These are phyloP conservation scores for Oryzias javanicus DNA, from an alignment of 2,113 vertebrate species.

Conservation along the genomic window DNA sequence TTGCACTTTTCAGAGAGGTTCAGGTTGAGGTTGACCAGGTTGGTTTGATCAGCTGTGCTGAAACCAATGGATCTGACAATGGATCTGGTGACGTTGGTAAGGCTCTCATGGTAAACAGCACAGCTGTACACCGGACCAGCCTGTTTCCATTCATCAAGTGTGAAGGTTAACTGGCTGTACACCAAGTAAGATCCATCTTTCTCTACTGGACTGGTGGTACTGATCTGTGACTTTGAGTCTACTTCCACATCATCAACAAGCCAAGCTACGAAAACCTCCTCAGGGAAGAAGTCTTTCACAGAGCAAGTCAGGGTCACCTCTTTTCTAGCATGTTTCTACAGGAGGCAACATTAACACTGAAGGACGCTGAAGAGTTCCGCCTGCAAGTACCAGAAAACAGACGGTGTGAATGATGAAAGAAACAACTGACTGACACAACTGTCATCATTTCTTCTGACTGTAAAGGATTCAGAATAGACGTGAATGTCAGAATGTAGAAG, in stretches of 20 bases:
- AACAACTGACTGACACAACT: too few species aligned
- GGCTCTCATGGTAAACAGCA: slow-evolving; percentile 68
- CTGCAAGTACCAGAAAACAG: slow-evolving; percentile 67
- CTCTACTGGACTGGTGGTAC: slow-evolving; percentile 52
- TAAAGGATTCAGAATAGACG: too few species aligned
- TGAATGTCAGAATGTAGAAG: neutral
- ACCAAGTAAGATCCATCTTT: slow-evolving; percentile 41
- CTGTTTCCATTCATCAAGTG: slow-evolving; percentile 25
- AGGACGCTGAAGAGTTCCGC: neutral
- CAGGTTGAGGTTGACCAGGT: slow-evolving; percentile 68
- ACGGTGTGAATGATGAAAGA: neutral
- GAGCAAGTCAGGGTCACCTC: slow-evolving; percentile 76
- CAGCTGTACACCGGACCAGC: slow-evolving; percentile 58
- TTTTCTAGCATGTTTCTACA: slow-evolving; percentile 38
- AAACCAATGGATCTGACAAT: slow-evolving; percentile 64
- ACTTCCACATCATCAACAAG: slow-evolving; percentile 58
- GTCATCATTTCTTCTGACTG: too few species aligned
- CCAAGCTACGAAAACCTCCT: slow-evolving; percentile 72
- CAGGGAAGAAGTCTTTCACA: slow-evolving; percentile 76
- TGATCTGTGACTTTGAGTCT: neutral
- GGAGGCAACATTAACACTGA: slow-evolving; percentile 65
- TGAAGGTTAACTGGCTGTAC: slow-evolving; percentile 68
- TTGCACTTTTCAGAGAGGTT: slow-evolving; percentile 57
- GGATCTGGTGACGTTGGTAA: slow-evolving; percentile 19
- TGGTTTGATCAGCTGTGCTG: slow-evolving; percentile 26